Base-by-base conservation (phyloP, 2,113 vertebrate genomes). In the Eulacestoma nigropectus region DNA sequence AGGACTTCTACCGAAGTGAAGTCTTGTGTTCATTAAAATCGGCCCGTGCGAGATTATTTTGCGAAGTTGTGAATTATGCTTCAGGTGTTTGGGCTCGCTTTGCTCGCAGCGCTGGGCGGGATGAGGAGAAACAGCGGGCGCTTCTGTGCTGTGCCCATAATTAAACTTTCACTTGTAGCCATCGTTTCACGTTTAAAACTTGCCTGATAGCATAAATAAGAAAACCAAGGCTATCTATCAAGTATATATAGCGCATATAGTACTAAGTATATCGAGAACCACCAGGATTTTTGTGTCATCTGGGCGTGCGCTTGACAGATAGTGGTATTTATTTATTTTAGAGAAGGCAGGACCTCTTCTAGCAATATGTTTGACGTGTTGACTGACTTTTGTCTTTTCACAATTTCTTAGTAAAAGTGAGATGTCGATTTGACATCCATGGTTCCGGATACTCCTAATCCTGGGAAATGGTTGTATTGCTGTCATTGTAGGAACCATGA, bases 371-470 rank as follows among this genome's bases (percentile, higher is more conserved):
- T 53, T 69, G 55, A 37, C 21, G 1, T 41, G 46, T 65, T 62
- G 49, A 63, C 64, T 72, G 29, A 19, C 35, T 53, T 81, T 56
- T 68, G 13, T 14, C 37, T 85, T 91, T 76, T 63, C 70, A 55
- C 23, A 19, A 4, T 55, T 41, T 70, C 20, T 73, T n/a, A 16
- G 23, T 77, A 22, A 39, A 80, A 76, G 27, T 50, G 33, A 74
- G n/a, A 27, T 14, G 42, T 69, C 1, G 0, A 4, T 65, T 32
- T 57, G 26, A 4, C 0, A 0, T n/a, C n/a, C n/a, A n/a, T 16
- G 16, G 8, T 32, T 87, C 47, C n/a, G 49, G 50, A 3, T 69
- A 27, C 46, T 75, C 42, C 44, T 72, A 9, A 9, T 44, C 23
- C 13, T 49, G 25, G 52, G 56, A 55, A 49, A 32, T 21, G 16